Evolutionary conservation across 2,797 vertebrate genomes (phyloP).

Genomic region (Melanogrammus aeglefinus): DNA sequence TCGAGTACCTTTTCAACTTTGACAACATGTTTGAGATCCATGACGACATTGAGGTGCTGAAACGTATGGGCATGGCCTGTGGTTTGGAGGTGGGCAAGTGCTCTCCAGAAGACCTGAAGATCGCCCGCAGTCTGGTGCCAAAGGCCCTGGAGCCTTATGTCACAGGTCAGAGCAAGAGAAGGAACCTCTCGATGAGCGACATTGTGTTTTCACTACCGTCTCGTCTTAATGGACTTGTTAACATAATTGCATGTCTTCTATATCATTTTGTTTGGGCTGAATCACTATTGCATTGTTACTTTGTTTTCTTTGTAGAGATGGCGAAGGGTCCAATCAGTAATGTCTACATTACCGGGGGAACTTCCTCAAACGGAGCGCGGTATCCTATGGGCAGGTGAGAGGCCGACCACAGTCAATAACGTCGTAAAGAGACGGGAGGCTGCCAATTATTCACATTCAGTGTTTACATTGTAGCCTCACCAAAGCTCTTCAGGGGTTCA

Average conservation of each 20-base stretch:
- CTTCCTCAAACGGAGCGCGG: slow-evolving; percentile 87
- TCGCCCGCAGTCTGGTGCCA: slow-evolving; percentile 91
- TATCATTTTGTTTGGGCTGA: no score
- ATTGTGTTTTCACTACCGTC: neutral
- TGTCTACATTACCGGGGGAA: slow-evolving; percentile 88
- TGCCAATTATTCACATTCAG: neutral
- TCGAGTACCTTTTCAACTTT: slow-evolving; percentile 99
- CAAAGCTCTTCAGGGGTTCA: neutral
- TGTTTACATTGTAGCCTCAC: neutral
- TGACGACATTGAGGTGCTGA: slow-evolving; percentile 97
- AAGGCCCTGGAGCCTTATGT: slow-evolving; percentile 98
- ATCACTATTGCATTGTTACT: neutral
- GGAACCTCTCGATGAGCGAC: no score
- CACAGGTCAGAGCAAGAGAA: slow-evolving; percentile 80
- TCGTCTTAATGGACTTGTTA: no score
- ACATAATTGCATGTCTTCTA: neutral
- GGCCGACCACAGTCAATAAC: neutral
- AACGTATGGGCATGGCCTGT: slow-evolving; percentile 98
- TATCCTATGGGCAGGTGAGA: slow-evolving; percentile 87
- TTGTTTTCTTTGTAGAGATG: slow-evolving; percentile 83
- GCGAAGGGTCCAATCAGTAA: slow-evolving; percentile 95
- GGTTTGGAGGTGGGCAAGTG: slow-evolving; percentile 95
- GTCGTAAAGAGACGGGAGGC: neutral
- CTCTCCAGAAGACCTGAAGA: slow-evolving; percentile 91
- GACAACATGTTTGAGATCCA: slow-evolving; percentile 99